Conservation (phyloP, 2,888 invertebrate genomes). For the Tenodera sinensis region DNA sequence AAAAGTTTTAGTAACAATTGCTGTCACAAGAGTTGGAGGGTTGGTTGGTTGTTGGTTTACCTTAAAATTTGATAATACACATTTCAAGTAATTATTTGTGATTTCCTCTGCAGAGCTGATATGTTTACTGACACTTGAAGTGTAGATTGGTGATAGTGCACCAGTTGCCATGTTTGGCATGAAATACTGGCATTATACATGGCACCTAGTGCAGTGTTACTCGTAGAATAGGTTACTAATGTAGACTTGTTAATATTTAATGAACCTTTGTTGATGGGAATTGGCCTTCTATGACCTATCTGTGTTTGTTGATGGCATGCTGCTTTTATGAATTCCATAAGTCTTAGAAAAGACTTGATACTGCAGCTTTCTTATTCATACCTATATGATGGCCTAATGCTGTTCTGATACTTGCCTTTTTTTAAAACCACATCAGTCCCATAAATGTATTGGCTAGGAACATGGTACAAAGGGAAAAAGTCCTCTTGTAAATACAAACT, state of each 20-base stretch:
- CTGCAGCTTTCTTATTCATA: conserved; percentile 5
- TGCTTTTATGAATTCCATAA: conserved; percentile 19
- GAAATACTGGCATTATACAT: background rate
- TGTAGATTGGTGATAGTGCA: background rate
- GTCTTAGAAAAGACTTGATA: background rate
- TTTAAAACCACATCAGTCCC: background rate
- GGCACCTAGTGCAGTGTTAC: background rate
- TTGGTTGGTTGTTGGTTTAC: too few relatives aligned
- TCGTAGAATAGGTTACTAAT: background rate
- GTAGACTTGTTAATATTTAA: background rate
- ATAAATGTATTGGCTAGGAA: background rate
- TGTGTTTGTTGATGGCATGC: conserved; percentile 21
- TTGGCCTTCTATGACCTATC: conserved; percentile 29
- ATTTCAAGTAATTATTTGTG: background rate
- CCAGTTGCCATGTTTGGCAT: background rate
- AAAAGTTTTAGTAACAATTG: background rate
- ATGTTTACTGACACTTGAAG: background rate
- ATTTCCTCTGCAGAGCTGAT: background rate
- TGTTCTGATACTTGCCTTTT: conserved; percentile 5
- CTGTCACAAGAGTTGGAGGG: background rate
- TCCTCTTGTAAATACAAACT: background rate
- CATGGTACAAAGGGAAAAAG: background rate
- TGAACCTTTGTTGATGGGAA: background rate
- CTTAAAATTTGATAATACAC: too few relatives aligned
- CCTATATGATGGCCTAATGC: conserved; percentile 12